Evolutionary conservation across 1,140 invertebrate genomes (phyloP).

Genomic region (Ostrea edulis): DNA sequence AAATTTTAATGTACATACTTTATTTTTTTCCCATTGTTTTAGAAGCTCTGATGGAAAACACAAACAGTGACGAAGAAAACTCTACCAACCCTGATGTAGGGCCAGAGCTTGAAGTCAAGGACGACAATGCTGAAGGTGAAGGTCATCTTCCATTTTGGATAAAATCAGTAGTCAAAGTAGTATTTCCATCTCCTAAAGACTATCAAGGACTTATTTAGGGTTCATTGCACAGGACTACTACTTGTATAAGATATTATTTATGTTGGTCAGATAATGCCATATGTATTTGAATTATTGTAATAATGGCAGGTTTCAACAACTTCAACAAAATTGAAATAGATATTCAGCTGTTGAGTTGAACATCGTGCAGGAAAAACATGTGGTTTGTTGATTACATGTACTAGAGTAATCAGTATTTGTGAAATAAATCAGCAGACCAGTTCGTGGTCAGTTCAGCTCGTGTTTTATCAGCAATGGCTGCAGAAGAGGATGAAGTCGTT

Average conservation of each 20-base stretch:
- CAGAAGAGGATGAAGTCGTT: slow-evolving; percentile 14
- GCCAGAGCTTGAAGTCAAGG: slow-evolving; percentile 63
- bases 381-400: neutral
- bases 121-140: slow-evolving; percentile 59
- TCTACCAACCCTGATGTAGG: slow-evolving; percentile 62
- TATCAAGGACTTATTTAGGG: neutral
- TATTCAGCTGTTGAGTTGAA: neutral
- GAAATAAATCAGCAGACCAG: neutral
- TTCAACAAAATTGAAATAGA: neutral
- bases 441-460: neutral
- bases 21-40: neutral
- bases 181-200: neutral
- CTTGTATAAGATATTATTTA: neutral
- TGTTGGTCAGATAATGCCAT: no score
- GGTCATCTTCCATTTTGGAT: slow-evolving; percentile 39
- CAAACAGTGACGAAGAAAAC: neutral
- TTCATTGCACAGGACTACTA: slow-evolving; percentile 27
- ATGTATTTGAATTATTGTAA: neutral
- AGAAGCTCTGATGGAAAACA: slow-evolving; percentile 43
- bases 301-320: neutral
- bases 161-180: slow-evolving; percentile 21
- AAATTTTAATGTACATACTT: no score
- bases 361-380: neutral
- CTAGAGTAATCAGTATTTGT: neutral
- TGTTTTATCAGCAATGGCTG: slow-evolving; percentile 9